Base-by-base conservation (phyloP, 2,113 vertebrate genomes). In the Cheilinus undulatus region DNA sequence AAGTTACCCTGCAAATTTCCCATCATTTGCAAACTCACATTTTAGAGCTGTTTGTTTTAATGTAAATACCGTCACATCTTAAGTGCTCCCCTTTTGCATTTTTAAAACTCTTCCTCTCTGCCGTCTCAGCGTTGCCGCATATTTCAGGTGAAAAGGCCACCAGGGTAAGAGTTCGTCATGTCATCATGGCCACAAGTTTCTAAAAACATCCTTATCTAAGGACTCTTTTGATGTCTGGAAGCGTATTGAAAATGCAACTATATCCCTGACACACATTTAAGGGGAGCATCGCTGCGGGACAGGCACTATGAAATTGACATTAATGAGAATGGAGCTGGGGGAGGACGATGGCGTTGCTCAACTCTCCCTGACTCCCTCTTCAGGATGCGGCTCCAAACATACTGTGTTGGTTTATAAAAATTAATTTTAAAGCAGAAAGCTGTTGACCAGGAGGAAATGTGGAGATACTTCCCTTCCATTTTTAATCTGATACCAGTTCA, bases 301-400 rank as follows among this genome's bases (percentile, higher is more conserved):
- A 32, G 26, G 65, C 67, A 82, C 82, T 89, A 84, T 92, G 90
- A 92, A 93, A 93, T 91, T 87, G 88, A 87, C 88, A 90, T 94
- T 94, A 92, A 93, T 93, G 86, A 89, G 86, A 92, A 87, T 40
- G 71, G 78, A 81, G 85, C 80, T 76, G 69, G 24, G 30, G 76
- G 56, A 76, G 60, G 79, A 43, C 62, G 82, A 81, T 45, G 87
- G 43, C 23, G 72, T 61, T 45, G 73, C 63, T 85, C 69, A 86
- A 88, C 86, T 91, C 70, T 80, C 49, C 32, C 62, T 82, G 87
- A 89, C 85, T 88, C 73, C 80, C 61, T 78, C 62, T 54, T 71
- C 73, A 65, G 57, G 57, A 76, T 78, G 69, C 69, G 75, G 80
- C 66, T 74, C 54, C 59, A 74, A 20, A 80, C 61, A 17, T 65